phyloP scores from a whole-genome alignment of 2,888 invertebrate species.

The Drosophila atroscutellata region DNA sequence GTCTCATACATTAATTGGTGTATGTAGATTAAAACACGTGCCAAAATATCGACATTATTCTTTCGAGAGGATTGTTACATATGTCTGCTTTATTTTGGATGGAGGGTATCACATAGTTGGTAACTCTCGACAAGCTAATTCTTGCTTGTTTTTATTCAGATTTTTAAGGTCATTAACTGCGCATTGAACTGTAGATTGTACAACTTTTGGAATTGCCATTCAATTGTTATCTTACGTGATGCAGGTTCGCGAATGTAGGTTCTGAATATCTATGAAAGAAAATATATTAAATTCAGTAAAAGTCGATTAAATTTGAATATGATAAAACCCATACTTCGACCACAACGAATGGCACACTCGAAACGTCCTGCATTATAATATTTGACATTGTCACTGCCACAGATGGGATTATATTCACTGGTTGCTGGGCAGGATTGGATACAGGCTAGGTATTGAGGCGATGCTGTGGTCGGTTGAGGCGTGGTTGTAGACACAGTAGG shows the following conservation, averaged over 20 bases:
- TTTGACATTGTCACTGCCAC: conserved; percentile 80
- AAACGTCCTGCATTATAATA: conserved; percentile 81
- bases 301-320: not conserved
- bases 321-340: conserved; percentile 70
- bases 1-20: not conserved
- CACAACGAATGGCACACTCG: conserved; percentile 81
- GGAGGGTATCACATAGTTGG: conserved; percentile 8
- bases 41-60: not conserved
- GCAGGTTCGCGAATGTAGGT: conserved; percentile 55
- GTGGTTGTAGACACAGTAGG: conserved; percentile 35
- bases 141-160: conserved; percentile 30
- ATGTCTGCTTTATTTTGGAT: not conserved
- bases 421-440: conserved; percentile 75
- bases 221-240: conserved; percentile 18
- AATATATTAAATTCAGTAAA: not conserved
- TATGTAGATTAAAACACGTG: not conserved
- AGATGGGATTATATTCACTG: conserved; percentile 84
- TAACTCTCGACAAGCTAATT: not conserved
- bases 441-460: conserved; percentile 74
- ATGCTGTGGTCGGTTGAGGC: conserved; percentile 53
- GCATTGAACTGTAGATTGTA: conserved; percentile 51
- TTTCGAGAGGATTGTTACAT: not conserved
- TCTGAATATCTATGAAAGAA: conserved; percentile 38
- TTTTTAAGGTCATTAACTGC: conserved; percentile 43
- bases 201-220: not conserved